Evolutionary conservation across 2,888 invertebrate species (phyloP), one percentile per base, ranked within the genome.

Genomic region (Catocala nupta): DNA sequence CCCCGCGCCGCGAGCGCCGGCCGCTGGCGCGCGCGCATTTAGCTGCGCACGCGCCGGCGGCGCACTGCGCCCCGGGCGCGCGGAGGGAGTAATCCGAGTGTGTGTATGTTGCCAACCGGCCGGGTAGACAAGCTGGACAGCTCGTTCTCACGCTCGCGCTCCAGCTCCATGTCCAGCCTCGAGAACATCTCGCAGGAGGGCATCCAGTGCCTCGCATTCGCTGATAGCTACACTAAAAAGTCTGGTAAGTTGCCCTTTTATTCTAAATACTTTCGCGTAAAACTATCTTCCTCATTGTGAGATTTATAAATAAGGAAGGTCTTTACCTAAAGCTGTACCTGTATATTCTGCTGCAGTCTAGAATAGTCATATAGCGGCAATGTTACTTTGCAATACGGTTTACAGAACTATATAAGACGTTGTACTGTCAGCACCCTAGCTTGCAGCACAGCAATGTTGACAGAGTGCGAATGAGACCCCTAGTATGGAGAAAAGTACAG

Each of bases 121-220:
- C 96, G 97, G 94, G 95, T 96, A 99, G 99, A 99, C 96, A 98
- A 98, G 95, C 96, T 98, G 96, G 99, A 99, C 95, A 98, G 97
- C 92, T 97, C 98, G 82, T 99, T 99, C 95, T 98, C 98, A 84
- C 96, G 99, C 90, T 99, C 99, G 79, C 96, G 99, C 86, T 99
- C 98, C 91, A 99, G 99, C 92, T 98, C 98, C 93, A 99, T 99
- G 97, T 99, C 99, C 86, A 99, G 99, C 92, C 95, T 99, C 88
- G 99, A 99, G 95, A 99, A 99, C 95, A 98, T 99, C 94, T 97
- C 97, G 85, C 97, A 98, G 82, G 99, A 99, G 95, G 97, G 98
- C 89, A 97, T 99, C 86, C 98, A 98, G 95, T 98, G 98, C 95
- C 96, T 99, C 93, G 97, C 97, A 81, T 99, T 99, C 94, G 98